phyloP scores from a whole-genome alignment of 2,888 invertebrate species.

The Hybos culiciformis region DNA sequence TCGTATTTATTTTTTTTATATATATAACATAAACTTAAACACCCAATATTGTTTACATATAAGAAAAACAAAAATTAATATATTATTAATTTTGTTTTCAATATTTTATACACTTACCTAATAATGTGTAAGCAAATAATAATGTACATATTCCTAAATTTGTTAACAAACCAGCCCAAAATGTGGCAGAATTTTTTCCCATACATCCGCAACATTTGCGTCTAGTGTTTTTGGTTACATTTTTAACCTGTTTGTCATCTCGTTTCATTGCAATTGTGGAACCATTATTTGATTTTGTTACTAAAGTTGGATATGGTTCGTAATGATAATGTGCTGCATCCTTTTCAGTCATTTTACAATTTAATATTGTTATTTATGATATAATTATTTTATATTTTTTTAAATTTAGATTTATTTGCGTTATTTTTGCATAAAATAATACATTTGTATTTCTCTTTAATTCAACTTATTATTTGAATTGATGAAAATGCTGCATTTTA shows the following conservation, averaged over 20 bases:
- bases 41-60: too few relatives aligned
- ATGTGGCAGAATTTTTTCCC: constrained; percentile 24
- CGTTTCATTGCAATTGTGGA: background rate
- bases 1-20: too few relatives aligned
- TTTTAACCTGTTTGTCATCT: background rate
- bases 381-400: too few relatives aligned
- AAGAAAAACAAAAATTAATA: too few relatives aligned
- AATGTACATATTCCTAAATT: constrained; percentile 72
- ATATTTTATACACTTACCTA: constrained; percentile 37
- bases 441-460: too few relatives aligned
- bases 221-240: constrained; percentile 9
- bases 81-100: too few relatives aligned
- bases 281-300: constrained; percentile 1
- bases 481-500: too few relatives aligned
- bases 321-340: background rate
- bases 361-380: too few relatives aligned
- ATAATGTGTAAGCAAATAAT: constrained; percentile 63
- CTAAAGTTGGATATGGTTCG: background rate
- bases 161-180: constrained; percentile 56
- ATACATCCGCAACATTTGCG: constrained; percentile 19
- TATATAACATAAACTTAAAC: too few relatives aligned
- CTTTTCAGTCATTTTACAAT: constrained; percentile 2
- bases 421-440: too few relatives aligned
- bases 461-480: too few relatives aligned
- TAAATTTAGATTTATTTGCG: too few relatives aligned